phyloP scores from a whole-genome alignment of 2,113 vertebrate genomes.

The Antechinus flavipes region DNA sequence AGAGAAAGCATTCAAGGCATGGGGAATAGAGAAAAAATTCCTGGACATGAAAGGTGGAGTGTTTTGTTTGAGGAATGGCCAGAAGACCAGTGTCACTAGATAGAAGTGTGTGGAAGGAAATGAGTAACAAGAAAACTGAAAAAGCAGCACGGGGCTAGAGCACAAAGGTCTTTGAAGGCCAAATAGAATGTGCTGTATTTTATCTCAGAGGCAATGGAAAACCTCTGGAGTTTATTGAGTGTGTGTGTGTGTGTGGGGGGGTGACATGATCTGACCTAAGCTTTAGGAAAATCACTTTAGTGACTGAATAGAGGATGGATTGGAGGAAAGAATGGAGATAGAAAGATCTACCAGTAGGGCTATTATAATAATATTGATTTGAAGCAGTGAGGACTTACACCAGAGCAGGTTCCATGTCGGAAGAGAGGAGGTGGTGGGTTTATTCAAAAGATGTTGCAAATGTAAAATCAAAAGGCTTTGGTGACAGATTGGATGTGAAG shows the following conservation, averaged over 20 bases:
- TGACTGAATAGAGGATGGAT: not conserved
- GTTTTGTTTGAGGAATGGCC: not conserved
- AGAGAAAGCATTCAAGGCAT: not conserved
- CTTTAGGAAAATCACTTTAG: not conserved
- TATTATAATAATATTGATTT: not conserved
- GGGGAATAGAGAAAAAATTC: not conserved
- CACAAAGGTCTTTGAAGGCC: not conserved
- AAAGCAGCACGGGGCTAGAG: not conserved
- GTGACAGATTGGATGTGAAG: not conserved
- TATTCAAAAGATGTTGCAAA: not conserved
- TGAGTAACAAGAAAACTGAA: not conserved
- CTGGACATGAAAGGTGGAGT: not conserved
- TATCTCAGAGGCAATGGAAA: not conserved
- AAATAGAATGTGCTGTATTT: not conserved
- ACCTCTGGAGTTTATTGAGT: no score
- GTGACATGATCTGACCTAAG: not conserved
- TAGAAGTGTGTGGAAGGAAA: not conserved
- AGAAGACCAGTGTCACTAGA: not conserved
- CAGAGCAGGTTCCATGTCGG: not conserved
- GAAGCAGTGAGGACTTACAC: not conserved
- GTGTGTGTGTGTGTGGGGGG: no score
- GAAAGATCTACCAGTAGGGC: not conserved
- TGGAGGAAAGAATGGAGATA: not conserved
- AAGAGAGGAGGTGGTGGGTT: not conserved
- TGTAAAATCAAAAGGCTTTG: not conserved